Evolutionary conservation across 2,113 vertebrate species (phyloP), one percentile per base, ranked within the genome.

Genomic region (Syngnathus scovelli): DNA sequence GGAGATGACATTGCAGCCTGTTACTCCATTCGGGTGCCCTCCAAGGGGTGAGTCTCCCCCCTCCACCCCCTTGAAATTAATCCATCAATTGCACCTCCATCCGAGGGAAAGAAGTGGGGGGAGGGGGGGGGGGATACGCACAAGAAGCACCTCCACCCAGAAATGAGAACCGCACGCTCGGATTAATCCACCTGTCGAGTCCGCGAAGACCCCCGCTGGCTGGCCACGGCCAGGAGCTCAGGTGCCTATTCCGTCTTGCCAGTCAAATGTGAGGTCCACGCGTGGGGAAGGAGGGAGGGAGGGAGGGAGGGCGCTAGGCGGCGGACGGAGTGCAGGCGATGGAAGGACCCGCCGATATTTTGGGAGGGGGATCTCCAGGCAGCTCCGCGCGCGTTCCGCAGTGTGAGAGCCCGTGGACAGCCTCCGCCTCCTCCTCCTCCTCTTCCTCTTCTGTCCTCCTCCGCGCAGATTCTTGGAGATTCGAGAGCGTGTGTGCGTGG

Each of bases 1-100:
- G 77, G 83, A 88, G 86, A 90, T 87, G 88, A 89, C 89, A 90
- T 90, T 82, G 88, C 87, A 89, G 85, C 89, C 86, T 86, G 84
- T 86, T 89, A 88, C 85, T 90, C 85, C 89, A 89, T 89, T 83
- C 82, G 83, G 79, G 78, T 80, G 81, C 78, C 82, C 85, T 77
- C 78, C 75, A 75, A 83, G 75, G 80, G 80, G 84, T 82, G 81
- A 77, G 81, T 79, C 78, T 83, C 78, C 82, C 80, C 84, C 54
- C 76, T 68, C 76, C 72, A 72, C 81, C 70, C 75, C 71, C 72
- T 72, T 78, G 63, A 85, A 66, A 85, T 79, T 83, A 86, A 88
- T 88, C 86, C 89, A 86, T 78, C 71, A 77, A 79, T 76, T 78
- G 63, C 62, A 68, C 75, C 76, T 77, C 76, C 78, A 68, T 82